Conservation (phyloP, 1,140 invertebrate genomes). For the Cherax quadricarinatus region DNA sequence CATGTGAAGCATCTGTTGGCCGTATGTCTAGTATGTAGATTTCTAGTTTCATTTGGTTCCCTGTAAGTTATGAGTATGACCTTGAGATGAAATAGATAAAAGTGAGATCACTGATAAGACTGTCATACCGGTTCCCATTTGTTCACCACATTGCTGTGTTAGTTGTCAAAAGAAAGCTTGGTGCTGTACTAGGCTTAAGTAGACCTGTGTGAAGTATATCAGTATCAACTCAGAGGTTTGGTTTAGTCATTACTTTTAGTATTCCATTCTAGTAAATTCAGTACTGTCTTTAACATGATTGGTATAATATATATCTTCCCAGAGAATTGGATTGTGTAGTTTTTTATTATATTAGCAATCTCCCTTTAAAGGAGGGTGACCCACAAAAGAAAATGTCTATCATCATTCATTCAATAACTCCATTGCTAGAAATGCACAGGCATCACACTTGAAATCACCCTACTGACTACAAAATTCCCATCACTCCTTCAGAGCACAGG, state of each 20-base stretch:
- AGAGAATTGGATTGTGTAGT: too few species aligned
- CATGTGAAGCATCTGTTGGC: conserved; percentile 28
- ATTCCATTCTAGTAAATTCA: neutral
- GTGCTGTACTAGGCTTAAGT: neutral
- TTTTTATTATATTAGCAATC: too few species aligned
- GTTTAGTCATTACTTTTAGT: neutral
- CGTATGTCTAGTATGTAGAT: conserved; percentile 25
- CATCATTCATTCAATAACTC: too few species aligned
- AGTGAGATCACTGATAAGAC: neutral
- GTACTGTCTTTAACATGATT: too few species aligned
- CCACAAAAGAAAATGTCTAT: too few species aligned
- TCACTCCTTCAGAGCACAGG: too few species aligned
- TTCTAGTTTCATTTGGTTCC: neutral
- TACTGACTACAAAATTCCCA: too few species aligned
- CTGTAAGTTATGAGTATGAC: neutral
- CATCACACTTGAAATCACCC: too few species aligned
- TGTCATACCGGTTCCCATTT: neutral
- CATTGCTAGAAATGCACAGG: too few species aligned
- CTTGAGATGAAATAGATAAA: neutral
- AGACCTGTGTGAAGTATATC: neutral
- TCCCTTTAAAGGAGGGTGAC: too few species aligned
- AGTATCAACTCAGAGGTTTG: neutral
- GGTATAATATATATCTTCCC: too few species aligned
- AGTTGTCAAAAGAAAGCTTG: neutral
- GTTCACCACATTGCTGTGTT: neutral